Evolutionary conservation across 2,113 vertebrate genomes (phyloP).

Genomic region (Microcebus lehilahytsara): DNA sequence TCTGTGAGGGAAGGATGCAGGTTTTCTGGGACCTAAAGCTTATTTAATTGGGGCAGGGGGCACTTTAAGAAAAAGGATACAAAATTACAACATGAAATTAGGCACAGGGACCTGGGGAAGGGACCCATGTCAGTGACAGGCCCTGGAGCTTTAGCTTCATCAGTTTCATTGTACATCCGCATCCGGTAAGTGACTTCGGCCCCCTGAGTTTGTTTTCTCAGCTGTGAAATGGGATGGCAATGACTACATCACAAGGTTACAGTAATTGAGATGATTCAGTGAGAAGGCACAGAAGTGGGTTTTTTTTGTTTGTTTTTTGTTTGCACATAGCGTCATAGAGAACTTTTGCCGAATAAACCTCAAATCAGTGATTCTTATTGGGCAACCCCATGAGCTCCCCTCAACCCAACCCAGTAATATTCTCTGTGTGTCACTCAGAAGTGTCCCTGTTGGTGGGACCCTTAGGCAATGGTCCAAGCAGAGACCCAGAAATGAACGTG

Average conservation of each 20-base stretch:
- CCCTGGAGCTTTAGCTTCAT: background rate
- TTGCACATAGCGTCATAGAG: accelerated
- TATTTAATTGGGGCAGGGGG: background rate
- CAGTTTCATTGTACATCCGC: background rate
- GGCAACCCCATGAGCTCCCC: too few species aligned
- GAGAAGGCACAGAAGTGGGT: background rate
- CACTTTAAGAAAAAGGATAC: background rate
- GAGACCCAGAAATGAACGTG: background rate
- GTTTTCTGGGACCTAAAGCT: background rate
- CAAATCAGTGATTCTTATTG: background rate
- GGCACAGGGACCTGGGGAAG: background rate
- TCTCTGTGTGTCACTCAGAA: background rate
- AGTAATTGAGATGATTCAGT: background rate
- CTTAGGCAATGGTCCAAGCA: background rate
- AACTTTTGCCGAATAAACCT: background rate
- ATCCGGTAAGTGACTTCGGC: background rate
- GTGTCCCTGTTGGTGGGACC: background rate
- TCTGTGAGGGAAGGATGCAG: background rate
- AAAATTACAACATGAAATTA: background rate
- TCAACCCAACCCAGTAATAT: background rate
- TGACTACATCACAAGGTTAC: background rate
- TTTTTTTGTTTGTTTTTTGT: background rate
- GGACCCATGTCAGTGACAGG: background rate
- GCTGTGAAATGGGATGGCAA: background rate
- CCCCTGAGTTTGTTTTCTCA: background rate